A percentile compares a stretch with the other conserved stretches of the same genome.
These are phyloP conservation scores for Heteromormyrus szaboi DNA, from an alignment of 2,797 vertebrate genomes.

Conservation along the genomic window DNA sequence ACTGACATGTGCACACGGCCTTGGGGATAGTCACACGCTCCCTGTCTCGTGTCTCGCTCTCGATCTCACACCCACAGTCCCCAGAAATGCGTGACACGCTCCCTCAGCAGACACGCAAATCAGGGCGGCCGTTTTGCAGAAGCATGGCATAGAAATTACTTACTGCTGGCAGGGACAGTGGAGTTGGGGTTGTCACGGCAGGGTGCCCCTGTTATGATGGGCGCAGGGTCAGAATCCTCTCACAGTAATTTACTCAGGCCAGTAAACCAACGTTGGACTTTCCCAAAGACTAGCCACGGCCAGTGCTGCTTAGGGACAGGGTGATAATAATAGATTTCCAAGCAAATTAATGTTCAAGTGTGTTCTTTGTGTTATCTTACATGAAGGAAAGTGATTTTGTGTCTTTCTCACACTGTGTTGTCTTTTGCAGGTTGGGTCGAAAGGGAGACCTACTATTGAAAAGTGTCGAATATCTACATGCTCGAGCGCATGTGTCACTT, in stretches of 20 bases:
- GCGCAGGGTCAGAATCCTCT: background rate
- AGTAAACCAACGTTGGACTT: background rate
- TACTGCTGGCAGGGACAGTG: background rate
- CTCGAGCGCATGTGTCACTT: slow-evolving; percentile 27
- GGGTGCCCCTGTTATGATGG: background rate
- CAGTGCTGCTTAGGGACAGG: background rate
- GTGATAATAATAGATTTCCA: background rate
- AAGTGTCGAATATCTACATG: slow-evolving; percentile 44
- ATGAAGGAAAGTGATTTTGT: background rate
- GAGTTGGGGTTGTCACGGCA: background rate
- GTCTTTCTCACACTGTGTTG: slow-evolving; percentile 7
- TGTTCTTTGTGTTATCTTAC: background rate
- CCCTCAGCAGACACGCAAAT: background rate
- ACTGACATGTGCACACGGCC: background rate
- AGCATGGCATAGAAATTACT: background rate
- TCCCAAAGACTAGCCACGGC: background rate
- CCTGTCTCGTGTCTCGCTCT: background rate
- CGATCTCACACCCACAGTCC: background rate
- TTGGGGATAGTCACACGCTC: background rate
- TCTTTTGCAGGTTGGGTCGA: slow-evolving; percentile 69
- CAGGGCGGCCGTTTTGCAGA: background rate
- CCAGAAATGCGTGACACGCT: background rate
- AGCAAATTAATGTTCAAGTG: background rate
- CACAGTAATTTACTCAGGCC: background rate
- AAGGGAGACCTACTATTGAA: slow-evolving; percentile 70